Percentiles rank a stretch among this genome's conserved stretches.
These are phyloP conservation scores for Drosophila sproati DNA, from an alignment of 1,140 invertebrate species.

Conservation along the genomic window DNA sequence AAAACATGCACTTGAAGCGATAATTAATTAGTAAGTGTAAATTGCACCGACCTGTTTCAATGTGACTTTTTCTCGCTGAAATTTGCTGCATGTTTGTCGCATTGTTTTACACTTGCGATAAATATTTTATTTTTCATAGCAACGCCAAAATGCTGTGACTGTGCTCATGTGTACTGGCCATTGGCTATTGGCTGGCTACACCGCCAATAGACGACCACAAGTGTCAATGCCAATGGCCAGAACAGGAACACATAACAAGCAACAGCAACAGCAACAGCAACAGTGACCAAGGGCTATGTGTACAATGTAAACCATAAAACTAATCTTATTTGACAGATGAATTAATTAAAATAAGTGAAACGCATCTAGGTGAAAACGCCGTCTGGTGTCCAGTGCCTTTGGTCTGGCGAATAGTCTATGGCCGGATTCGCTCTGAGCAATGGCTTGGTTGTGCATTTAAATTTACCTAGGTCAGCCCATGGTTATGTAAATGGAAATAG, in stretches of 20 bases:
- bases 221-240: constrained; percentile 46
- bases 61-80: constrained; percentile 34
- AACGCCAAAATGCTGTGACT: constrained; percentile 6
- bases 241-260: constrained; percentile 2
- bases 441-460: constrained; percentile 39
- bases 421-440: constrained; percentile 13
- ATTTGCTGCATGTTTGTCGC: constrained; percentile 69
- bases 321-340: constrained; percentile 83
- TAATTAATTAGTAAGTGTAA: background rate
- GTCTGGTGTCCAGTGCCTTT: constrained; percentile 34
- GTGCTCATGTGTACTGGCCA: constrained; percentile 3
- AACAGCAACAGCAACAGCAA: constrained; percentile 6
- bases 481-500: constrained; percentile 42
- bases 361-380: constrained; percentile 70
- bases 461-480: constrained; percentile 47
- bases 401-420: constrained; percentile 16
- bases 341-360: constrained; percentile 83
- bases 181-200: constrained; percentile 19
- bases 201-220: constrained; percentile 47
- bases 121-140: constrained; percentile 44
- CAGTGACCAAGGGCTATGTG: constrained; percentile 22
- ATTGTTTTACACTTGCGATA: constrained; percentile 46
- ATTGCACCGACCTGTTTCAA: background rate
- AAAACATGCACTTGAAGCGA: constrained; percentile 3
- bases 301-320: constrained; percentile 79